Evolutionary conservation across 2,797 vertebrate genomes (phyloP).

Genomic region (Anabacerthia variegaticeps): DNA sequence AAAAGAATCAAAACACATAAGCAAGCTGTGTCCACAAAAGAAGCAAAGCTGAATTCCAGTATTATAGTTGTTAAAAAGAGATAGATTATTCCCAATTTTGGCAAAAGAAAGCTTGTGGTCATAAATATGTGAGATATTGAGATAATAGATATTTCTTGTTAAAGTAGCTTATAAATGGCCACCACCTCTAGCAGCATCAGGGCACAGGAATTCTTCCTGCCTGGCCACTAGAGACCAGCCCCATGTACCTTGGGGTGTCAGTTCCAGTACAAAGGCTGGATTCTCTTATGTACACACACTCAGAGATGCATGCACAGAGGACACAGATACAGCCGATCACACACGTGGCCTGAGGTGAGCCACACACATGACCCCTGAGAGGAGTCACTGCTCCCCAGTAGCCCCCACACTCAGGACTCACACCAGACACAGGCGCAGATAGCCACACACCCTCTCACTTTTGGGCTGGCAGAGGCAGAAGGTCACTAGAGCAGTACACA

Average conservation of each 20-base stretch:
- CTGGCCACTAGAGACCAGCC: fast-evolving
- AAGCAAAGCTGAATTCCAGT: neutral
- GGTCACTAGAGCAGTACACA: neutral
- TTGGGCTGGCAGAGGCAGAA: neutral
- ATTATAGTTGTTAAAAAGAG: neutral
- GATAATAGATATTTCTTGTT: neutral
- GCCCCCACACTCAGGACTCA: no score
- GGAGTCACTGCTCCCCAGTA: no score
- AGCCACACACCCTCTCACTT: neutral
- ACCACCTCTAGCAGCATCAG: neutral
- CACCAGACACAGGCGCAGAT: neutral
- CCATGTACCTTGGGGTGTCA: neutral
- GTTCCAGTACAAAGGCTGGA: neutral
- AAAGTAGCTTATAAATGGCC: neutral
- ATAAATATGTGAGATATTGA: neutral
- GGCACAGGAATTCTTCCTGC: neutral
- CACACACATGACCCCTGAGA: no score
- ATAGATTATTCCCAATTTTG: neutral
- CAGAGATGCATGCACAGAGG: fast-evolving
- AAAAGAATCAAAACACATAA: neutral
- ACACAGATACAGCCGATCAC: fast-evolving
- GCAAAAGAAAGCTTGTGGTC: neutral
- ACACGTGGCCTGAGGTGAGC: no score
- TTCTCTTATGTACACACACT: neutral
- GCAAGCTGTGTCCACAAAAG: no score